phyloP scores from a whole-genome alignment of 2,797 vertebrate genomes.

The Nothura maculosa region DNA sequence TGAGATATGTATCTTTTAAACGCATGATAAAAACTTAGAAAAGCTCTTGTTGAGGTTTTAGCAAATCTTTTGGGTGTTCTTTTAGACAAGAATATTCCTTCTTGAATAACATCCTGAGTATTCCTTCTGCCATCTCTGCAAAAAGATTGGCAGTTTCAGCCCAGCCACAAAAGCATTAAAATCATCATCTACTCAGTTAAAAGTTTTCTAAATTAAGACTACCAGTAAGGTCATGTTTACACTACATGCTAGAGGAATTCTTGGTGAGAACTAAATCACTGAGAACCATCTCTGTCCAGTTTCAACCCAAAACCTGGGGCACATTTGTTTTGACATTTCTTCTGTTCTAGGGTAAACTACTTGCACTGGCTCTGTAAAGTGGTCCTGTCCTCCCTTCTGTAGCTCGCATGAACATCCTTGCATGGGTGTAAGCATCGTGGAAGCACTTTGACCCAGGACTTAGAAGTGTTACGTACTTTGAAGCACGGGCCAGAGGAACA shows the following conservation, averaged over 20 bases:
- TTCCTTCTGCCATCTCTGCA: not conserved
- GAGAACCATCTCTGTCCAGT: not conserved
- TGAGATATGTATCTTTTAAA: not conserved
- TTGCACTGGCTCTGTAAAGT: not conserved
- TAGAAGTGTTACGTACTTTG: not conserved
- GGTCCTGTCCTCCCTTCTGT: not conserved
- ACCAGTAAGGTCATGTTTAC: not conserved
- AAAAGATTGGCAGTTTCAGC: not conserved
- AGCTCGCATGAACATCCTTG: not conserved
- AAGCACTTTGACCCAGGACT: conserved; percentile 24
- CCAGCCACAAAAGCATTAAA: not conserved
- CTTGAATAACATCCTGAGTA: not conserved
- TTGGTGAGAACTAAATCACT: not conserved
- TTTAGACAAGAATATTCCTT: not conserved
- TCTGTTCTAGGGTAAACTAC: not conserved
- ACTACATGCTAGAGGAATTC: not conserved
- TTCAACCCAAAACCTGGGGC: not conserved
- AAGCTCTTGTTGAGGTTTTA: not conserved
- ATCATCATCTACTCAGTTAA: not conserved
- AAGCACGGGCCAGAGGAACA: conserved; percentile 1
- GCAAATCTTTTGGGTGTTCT: not conserved
- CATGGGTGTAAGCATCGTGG: not conserved
- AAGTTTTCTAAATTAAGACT: not conserved
- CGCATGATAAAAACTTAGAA: rapidly evolving
- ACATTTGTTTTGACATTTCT: not conserved